These are phyloP conservation scores for Lasioglossum morio DNA, from an alignment of 2,888 invertebrate genomes.

Conservation along the genomic window DNA sequence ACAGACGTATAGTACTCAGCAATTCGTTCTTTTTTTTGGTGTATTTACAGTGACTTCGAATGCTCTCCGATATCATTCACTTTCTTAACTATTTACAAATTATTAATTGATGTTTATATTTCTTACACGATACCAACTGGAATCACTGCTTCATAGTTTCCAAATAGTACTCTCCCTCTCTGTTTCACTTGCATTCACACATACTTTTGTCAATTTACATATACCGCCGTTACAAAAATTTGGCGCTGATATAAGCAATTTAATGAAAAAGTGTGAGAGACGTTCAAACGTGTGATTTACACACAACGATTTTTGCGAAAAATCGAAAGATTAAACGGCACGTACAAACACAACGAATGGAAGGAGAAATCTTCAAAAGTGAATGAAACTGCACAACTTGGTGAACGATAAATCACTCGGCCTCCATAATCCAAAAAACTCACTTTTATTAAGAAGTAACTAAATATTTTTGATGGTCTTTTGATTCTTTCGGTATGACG, in stretches of 20 bases:
- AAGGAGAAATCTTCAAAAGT: conserved; percentile 15
- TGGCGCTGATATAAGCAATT: not conserved
- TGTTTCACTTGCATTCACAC: not conserved
- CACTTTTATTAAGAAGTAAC: conserved; percentile 23
- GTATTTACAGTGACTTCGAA: conserved; percentile 77
- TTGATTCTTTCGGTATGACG: not conserved
- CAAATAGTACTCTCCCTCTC: not conserved
- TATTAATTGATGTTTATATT: conserved; percentile 58
- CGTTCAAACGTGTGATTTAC: not conserved
- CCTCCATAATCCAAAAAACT: conserved; percentile 38
- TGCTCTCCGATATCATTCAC: conserved; percentile 63
- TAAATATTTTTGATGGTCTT: conserved; percentile 44
- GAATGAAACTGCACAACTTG: conserved; percentile 36
- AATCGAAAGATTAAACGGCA: not conserved
- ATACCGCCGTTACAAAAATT: conserved; percentile 4
- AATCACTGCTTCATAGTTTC: conserved; percentile 23
- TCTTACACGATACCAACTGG: conserved; percentile 52
- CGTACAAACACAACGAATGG: conserved; percentile 8
- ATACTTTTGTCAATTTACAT: conserved; percentile 2
- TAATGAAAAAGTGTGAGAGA: not conserved
- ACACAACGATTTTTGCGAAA: not conserved
- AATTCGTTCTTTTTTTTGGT: conserved; percentile 61
- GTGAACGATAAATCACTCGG: conserved; percentile 40
- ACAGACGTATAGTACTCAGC: conserved; percentile 82
- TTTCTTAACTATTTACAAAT: conserved; percentile 63